Conservation (phyloP, 2,888 invertebrate species). For the Malachius bipustulatus region DNA sequence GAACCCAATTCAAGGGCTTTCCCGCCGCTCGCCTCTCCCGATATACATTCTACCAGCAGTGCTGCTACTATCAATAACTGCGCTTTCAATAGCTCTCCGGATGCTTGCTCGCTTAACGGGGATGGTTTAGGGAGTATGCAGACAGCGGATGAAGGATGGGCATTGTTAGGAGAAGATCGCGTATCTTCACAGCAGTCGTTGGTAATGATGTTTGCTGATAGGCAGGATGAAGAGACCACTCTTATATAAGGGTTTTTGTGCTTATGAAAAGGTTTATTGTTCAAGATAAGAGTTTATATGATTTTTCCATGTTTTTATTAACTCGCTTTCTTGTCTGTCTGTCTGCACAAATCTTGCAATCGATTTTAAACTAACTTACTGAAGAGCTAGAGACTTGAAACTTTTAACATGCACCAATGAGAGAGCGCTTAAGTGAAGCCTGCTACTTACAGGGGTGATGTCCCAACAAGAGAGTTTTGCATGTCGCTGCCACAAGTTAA, state of each 20-base stretch:
- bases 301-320: no score
- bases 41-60: constrained; percentile 42
- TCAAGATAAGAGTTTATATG: no score
- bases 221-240: constrained; percentile 78
- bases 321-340: no score
- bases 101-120: constrained; percentile 53
- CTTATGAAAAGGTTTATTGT: no score
- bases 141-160: constrained; percentile 52
- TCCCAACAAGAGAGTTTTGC: no score
- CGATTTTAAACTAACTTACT: no score
- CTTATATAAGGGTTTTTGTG: constrained; percentile 52
- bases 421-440: no score
- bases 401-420: no score
- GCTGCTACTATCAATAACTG: constrained; percentile 40
- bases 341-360: no score
- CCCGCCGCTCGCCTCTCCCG: constrained; percentile 53
- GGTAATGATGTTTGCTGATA: constrained; percentile 62
- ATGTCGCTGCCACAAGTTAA: no score
- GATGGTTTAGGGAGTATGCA: constrained; percentile 35
- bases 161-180: constrained; percentile 43
- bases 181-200: constrained; percentile 68
- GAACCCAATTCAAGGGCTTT: constrained; percentile 35
- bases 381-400: no score
- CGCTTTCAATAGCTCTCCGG: constrained; percentile 44
- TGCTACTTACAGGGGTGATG: no score